phyloP scores from a whole-genome alignment of 1,140 invertebrate species.

The Phymastichus coffea region DNA sequence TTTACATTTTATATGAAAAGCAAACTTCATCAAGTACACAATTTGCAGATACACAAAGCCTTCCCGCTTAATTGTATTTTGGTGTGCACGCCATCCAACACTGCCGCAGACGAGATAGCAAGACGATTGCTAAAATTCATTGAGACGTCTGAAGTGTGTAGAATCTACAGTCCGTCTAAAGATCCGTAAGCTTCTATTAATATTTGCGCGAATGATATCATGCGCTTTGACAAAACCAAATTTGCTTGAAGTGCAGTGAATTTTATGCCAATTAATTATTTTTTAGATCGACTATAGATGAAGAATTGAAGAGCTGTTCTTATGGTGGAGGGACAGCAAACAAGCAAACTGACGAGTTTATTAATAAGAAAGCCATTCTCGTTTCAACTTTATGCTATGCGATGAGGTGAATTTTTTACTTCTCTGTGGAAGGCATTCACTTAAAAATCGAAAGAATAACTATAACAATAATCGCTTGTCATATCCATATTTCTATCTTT shows the following conservation, averaged over 20 bases:
- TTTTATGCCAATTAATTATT: too few species aligned
- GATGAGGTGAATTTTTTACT: too few species aligned
- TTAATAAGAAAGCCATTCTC: slow-evolving; percentile 51
- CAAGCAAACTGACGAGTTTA: slow-evolving; percentile 37
- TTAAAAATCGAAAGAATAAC: not conserved
- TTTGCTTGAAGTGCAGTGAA: too few species aligned
- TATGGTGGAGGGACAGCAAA: slow-evolving; percentile 32
- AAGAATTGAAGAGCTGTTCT: slow-evolving; percentile 39
- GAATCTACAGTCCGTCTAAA: slow-evolving; percentile 55
- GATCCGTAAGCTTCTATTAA: slow-evolving; percentile 26
- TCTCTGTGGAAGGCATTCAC: too few species aligned
- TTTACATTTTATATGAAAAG: too few species aligned
- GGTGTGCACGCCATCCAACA: slow-evolving; percentile 73
- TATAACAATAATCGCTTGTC: not conserved
- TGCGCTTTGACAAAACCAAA: too few species aligned
- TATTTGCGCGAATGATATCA: too few species aligned
- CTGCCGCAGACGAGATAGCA: slow-evolving; percentile 74
- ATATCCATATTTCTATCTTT: slow-evolving; percentile 8
- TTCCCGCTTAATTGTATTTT: slow-evolving; percentile 63
- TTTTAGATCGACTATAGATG: slow-evolving; percentile 35
- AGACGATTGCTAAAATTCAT: slow-evolving; percentile 55
- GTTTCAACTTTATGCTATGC: slow-evolving; percentile 50
- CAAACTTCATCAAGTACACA: too few species aligned
- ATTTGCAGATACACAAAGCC: not conserved
- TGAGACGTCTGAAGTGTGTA: slow-evolving; percentile 40